Evolutionary conservation across 2,113 vertebrate species (phyloP), one percentile per base, ranked within the genome.

Genomic region (Vidua chalybeata): DNA sequence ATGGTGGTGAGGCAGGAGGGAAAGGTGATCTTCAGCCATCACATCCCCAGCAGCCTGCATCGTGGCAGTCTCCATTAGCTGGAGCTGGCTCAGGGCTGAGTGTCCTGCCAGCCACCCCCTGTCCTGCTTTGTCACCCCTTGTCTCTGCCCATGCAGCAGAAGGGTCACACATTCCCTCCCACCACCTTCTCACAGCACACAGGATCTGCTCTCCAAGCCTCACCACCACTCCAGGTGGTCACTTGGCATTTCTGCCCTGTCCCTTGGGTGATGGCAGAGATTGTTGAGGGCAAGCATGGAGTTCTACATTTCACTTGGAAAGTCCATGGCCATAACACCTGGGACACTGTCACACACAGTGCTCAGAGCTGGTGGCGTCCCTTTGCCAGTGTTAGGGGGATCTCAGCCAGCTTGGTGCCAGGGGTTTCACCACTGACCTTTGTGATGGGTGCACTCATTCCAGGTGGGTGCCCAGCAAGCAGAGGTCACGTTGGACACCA

Each of bases 261-360:
- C 46, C 48, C 15, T 0, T 15, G 45, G 21, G 4, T 37, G 39
- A 14, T 41, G 69, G 33, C 48, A 73, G 41, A 43, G 58, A 21
- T 6, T 23, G 39, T 3, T 3, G 37, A 31, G 33, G 35, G 30
- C 11, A n/a, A 9, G 18, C 3, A 1, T 16, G 18, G 35, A 56
- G 58, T 37, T 84, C 11, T 21, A 0, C 3, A 1, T 86, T 69
- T 62, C 46, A 66, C 26, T 30, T 77, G 52, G 48, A 7, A 54
- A 22, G 15, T 2, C 24, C 4, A 0, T 0, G 1, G 41, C 51
- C 4, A 0, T 45, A 5, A 7, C 26, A 41, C 5, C 5, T 13
- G 52, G 30, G 51, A 43, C 2, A 4, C 19, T 48, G 71, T 41
- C 5, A 2, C 6, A 1, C 15, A 1, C 28, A 3, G 46, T 13